A percentile compares a stretch with the other conserved stretches of the same genome.
Conservation (phyloP, 2,797 vertebrate genomes). For the Rhabdophis nuchalis region DNA sequence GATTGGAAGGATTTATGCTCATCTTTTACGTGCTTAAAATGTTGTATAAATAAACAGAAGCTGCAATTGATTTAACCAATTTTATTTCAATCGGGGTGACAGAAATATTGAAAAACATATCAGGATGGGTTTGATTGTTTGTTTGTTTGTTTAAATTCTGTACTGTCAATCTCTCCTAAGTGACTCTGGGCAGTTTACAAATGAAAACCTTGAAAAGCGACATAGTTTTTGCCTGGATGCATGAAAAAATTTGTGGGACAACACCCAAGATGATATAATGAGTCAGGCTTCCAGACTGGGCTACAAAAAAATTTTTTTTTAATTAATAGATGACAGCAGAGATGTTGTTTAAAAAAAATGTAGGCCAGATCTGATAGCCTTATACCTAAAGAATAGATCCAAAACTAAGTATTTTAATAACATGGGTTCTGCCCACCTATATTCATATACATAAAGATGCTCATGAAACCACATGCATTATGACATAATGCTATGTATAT, state of each 20-base stretch:
- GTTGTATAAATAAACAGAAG: background rate
- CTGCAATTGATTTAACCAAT: background rate
- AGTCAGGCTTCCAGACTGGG: background rate
- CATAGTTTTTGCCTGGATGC: background rate
- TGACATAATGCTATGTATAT: background rate
- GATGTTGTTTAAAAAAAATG: background rate
- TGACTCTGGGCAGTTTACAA: background rate
- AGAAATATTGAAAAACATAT: background rate
- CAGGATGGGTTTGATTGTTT: background rate
- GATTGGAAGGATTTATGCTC: background rate
- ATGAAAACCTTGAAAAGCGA: background rate
- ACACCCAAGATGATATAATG: background rate
- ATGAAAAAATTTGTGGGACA: background rate
- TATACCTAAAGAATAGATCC: background rate
- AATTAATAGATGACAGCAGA: background rate
- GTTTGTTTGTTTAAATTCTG: background rate
- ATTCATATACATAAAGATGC: background rate
- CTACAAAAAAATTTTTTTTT: background rate
- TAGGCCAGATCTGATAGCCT: background rate
- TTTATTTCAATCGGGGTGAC: background rate
- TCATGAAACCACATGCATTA: background rate
- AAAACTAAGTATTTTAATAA: background rate
- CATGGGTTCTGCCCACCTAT: background rate
- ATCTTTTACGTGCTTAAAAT: background rate
- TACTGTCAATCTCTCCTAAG: background rate